These are phyloP conservation scores for Perca fluviatilis DNA, from an alignment of 2,113 vertebrate genomes.

Conservation along the genomic window DNA sequence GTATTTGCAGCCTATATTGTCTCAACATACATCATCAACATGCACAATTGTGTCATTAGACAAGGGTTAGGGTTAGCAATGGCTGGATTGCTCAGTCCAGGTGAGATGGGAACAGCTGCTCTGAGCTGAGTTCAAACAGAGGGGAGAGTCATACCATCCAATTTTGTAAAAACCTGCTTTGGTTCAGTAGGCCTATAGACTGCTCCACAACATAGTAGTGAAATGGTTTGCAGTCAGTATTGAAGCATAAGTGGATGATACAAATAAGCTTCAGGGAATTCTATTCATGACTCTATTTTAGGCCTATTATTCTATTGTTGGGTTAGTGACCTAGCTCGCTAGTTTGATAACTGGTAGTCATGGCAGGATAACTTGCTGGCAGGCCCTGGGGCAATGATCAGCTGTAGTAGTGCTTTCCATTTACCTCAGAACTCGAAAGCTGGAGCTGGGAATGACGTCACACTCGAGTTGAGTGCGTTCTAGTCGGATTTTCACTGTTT, in stretches of 20 bases:
- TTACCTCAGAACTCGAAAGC: no score
- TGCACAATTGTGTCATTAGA: not conserved
- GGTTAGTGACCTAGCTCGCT: not conserved
- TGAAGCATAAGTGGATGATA: not conserved
- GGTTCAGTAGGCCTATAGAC: not conserved
- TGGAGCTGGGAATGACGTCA: no score
- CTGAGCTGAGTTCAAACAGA: not conserved
- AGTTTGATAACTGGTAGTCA: not conserved
- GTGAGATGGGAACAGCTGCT: not conserved
- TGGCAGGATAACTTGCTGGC: not conserved
- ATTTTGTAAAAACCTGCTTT: not conserved
- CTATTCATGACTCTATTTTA: not conserved
- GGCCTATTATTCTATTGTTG: not conserved
- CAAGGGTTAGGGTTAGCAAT: no score
- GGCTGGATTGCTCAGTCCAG: not conserved
- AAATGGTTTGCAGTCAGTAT: not conserved
- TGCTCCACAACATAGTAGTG: not conserved
- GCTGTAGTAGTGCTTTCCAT: not conserved
- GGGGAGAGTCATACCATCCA: not conserved
- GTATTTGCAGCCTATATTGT: not conserved
- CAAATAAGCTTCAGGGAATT: not conserved
- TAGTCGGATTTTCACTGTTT: no score
- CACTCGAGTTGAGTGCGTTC: no score
- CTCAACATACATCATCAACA: not conserved
- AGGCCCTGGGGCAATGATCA: not conserved